Evolutionary conservation across 2,888 invertebrate species (phyloP).

Genomic region (Hydraecia micacea): DNA sequence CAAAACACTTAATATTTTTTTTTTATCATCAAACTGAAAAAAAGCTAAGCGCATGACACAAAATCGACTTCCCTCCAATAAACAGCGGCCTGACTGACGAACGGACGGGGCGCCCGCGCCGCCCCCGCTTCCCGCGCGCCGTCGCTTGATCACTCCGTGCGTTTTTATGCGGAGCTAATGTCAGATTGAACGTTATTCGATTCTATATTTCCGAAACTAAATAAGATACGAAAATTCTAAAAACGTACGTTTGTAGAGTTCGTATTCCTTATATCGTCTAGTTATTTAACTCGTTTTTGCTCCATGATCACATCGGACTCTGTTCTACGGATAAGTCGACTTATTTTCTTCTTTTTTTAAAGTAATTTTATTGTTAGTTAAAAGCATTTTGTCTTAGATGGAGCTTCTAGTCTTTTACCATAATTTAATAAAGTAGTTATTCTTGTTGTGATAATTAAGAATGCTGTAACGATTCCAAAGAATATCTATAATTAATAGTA

Average conservation of each 20-base stretch:
- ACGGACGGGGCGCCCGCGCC: not conserved
- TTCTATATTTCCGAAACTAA: slow-evolving; percentile 49
- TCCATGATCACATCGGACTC: slow-evolving; percentile 50
- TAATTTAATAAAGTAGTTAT: too few species aligned
- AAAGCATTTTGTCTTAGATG: too few species aligned
- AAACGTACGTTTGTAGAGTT: slow-evolving; percentile 40
- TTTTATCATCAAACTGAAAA: not conserved
- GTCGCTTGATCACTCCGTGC: slow-evolving; percentile 1
- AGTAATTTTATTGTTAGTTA: too few species aligned
- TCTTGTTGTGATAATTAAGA: too few species aligned
- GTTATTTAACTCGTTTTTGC: slow-evolving; percentile 32
- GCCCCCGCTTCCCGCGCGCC: not conserved
- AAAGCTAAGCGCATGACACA: not conserved
- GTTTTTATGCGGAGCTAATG: slow-evolving; percentile 7
- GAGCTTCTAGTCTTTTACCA: too few species aligned
- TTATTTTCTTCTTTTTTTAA: too few species aligned
- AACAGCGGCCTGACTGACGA: slow-evolving; percentile 2
- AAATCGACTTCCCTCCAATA: not conserved
- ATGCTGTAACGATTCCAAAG: too few species aligned
- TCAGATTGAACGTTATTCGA: slow-evolving; percentile 42
- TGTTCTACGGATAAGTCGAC: slow-evolving; percentile 48
- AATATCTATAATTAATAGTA: too few species aligned
- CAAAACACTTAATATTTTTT: not conserved
- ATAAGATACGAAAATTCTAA: slow-evolving; percentile 42
- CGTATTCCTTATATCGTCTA: slow-evolving; percentile 35